phyloP scores from a whole-genome alignment of 92 coral and sea anemone species.

The Epizoanthus fatuus region DNA sequence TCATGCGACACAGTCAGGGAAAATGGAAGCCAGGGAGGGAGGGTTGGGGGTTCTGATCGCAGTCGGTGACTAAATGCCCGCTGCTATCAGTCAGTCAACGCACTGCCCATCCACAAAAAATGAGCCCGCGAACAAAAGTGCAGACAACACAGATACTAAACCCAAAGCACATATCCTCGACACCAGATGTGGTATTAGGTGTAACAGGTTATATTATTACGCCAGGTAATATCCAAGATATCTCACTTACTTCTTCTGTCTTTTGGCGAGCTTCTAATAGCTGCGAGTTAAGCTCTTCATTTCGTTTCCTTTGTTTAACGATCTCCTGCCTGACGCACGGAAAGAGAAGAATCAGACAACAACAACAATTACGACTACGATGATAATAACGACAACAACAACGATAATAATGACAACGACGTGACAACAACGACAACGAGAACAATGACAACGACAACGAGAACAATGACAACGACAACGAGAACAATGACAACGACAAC shows the following conservation, averaged over 20 bases:
- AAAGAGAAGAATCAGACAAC: background rate
- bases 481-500: background rate
- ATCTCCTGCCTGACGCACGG: conserved; percentile 82
- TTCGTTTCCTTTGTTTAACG: conserved; percentile 81
- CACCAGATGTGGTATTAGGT: too few species aligned
- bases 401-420: too few species aligned
- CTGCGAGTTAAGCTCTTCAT: conserved; percentile 82
- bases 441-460: background rate
- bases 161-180: too few species aligned
- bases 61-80: too few species aligned
- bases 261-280: conserved; percentile 81
- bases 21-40: background rate
- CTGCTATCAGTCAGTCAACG: background rate
- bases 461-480: background rate
- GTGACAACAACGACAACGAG: background rate
- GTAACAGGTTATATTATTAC: too few species aligned
- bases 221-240: background rate
- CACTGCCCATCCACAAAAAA: background rate
- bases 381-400: background rate
- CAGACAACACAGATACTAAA: too few species aligned
- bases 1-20: too few species aligned
- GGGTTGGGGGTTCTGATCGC: background rate
- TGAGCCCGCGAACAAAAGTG: too few species aligned
- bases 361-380: background rate
- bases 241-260: conserved; percentile 72